Evolutionary conservation across 2,797 vertebrate genomes (phyloP), one percentile per base, ranked within the genome.

Genomic region (Lophotriccus pileatus): DNA sequence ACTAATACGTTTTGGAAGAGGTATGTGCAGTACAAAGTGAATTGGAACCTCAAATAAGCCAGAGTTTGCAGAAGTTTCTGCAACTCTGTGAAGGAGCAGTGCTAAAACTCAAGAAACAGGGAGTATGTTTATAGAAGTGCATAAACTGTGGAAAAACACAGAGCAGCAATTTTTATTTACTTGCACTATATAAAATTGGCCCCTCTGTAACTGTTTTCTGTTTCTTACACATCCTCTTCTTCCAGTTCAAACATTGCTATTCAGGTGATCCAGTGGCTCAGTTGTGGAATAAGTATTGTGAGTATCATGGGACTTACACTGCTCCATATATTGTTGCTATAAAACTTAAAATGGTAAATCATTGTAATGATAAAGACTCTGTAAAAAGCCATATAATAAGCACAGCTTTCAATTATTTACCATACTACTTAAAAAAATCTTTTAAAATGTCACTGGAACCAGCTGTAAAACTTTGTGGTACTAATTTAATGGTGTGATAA

Each of bases 381-480:
- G 34, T 80, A 89, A 95, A 93, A 95, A 84, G 25, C 15, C 30
- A 22, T 84, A 49, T 82, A 95, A 84, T 62, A 89, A 64, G 16
- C 49, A 77, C 34, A 70, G 67, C 58, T 93, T 95, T 95, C 78
- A 87, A 22, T 87, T 89, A 84, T 83, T 95, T 92, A 87, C 34
- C 52, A 74, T 64, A 44, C 27, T 50, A 37, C 52, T 83, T n/a
- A n/a, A 84, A 93, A 80, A 86, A 83, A 44, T 73, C 27, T 93
- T 90, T 82, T 60, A 70, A 90, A 95, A 84, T 67, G 44, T 79
- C 78, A 21, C 49, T 67, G 74, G 60, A 82, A 53, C 20, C 13
- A 43, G 14, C 60, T 53, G 50, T 92, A 68, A 92, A 95, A 83
- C 4, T 69, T 84, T 83, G 72, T 82, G 60, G 41, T n/a, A 76